phyloP scores from a whole-genome alignment of 2,797 vertebrate species.

The Mormyrus hasselquistii region DNA sequence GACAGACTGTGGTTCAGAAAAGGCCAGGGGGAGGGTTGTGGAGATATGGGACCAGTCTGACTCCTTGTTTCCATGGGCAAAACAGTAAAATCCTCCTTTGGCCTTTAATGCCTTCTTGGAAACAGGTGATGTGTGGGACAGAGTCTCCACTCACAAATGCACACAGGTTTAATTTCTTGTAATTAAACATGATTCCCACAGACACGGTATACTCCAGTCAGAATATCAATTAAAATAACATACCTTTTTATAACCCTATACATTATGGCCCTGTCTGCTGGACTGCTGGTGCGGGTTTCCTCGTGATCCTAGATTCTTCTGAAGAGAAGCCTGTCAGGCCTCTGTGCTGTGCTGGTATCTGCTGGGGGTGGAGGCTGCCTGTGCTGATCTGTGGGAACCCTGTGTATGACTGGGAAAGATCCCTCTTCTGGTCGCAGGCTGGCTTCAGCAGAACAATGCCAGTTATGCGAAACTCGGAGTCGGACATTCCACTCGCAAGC shows the following conservation, averaged over 20 bases:
- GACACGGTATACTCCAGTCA: background rate
- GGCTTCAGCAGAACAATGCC: conserved; percentile 23
- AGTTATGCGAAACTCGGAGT: conserved; percentile 28
- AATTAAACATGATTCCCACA: conserved; percentile 8
- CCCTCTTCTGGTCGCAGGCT: conserved; percentile 18
- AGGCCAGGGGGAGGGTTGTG: background rate
- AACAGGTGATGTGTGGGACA: conserved; percentile 4
- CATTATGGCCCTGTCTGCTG: background rate
- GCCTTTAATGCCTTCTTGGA: background rate
- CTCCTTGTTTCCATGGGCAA: background rate
- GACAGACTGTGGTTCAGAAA: background rate
- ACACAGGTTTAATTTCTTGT: background rate
- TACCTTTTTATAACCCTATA: background rate
- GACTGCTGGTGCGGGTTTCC: background rate
- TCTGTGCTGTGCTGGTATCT: background rate
- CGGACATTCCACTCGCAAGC: background rate
- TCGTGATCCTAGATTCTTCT: background rate
- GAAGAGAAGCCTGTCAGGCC: background rate
- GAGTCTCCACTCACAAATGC: background rate
- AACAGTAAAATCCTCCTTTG: conserved; percentile 12
- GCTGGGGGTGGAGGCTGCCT: background rate
- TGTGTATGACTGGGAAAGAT: background rate
- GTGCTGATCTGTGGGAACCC: background rate
- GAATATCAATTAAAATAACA: background rate
- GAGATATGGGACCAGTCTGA: background rate